Evolutionary conservation across 2,797 vertebrate species (phyloP), one percentile per base, ranked within the genome.

Genomic region (Chelonia mydas): DNA sequence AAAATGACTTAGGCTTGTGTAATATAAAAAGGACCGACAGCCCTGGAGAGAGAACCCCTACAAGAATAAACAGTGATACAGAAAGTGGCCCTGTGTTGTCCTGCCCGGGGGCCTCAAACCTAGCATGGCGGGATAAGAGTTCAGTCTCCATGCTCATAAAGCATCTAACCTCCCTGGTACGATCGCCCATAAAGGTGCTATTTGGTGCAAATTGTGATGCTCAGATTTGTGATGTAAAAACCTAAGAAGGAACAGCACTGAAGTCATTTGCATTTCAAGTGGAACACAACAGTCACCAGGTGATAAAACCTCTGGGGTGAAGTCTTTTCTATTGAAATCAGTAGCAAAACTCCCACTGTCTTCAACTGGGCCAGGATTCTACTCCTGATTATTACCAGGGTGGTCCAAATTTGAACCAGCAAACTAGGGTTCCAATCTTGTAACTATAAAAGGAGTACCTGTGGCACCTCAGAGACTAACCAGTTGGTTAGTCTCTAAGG

Each of bases 141-240:
- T 47, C 28, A 31, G 16, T 47, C 16, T 82, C 55, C 28, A 55
- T 15, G 11, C 3, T 21, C 13, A 37, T 65, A 81, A 84, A 0
- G 0, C 2, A 85, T 0, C n/a, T 65, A 57, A 28, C 4, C 33
- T 45, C 47, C 87, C 21, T 45, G 6, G 83, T 5, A 87, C 76
- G 79, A 2, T 76, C 6, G 84, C 10, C 17, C 47, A 80, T 19
- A 53, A 21, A 0, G 13, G 49, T 61, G 17, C 3, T 78, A 50
- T 0, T 0, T 0, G 90, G 21, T 2, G 0, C 11, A n/a, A 45
- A 9, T 27, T 68, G 33, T 19, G 45, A 28, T n/a, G 23, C 51
- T 0, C 4, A 89, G 1, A 2, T 33, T 0, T 28, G 28, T 5
- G 45, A 2, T 50, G n/a, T 2, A 6, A 93, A 87, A 72, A 81